These are phyloP conservation scores for Diabrotica virgifera DNA, from an alignment of 1,140 invertebrate species.

Conservation along the genomic window DNA sequence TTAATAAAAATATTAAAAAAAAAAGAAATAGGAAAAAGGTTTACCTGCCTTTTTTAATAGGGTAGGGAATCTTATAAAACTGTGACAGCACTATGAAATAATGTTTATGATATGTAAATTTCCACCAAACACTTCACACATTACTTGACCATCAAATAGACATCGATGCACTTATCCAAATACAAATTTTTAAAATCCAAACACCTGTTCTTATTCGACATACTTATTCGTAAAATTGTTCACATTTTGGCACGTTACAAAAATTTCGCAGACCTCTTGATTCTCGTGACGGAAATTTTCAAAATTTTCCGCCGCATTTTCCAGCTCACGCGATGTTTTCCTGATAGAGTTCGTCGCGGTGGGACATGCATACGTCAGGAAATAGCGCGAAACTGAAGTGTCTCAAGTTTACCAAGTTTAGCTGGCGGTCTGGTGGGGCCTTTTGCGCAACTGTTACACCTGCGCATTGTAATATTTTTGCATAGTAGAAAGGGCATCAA, in stretches of 20 bases:
- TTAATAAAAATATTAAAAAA: too few relatives aligned
- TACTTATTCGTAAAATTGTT: neutral
- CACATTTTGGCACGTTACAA: neutral
- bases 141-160: too few relatives aligned
- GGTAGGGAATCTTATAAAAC: too few relatives aligned
- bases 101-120: too few relatives aligned
- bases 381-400: neutral
- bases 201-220: neutral
- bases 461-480: constrained; percentile 6
- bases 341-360: neutral
- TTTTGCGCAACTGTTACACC: constrained; percentile 1
- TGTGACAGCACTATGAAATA: too few relatives aligned
- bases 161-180: too few relatives aligned
- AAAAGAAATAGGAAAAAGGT: too few relatives aligned
- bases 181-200: too few relatives aligned
- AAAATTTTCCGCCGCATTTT: neutral
- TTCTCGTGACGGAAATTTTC: too few relatives aligned
- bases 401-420: neutral
- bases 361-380: neutral
- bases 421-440: neutral
- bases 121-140: too few relatives aligned
- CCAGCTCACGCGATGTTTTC: neutral
- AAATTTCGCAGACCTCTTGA: too few relatives aligned
- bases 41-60: too few relatives aligned
- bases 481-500: neutral